These are phyloP conservation scores for Chloroclysta siterata DNA, from an alignment of 2,888 invertebrate species.

Conservation along the genomic window DNA sequence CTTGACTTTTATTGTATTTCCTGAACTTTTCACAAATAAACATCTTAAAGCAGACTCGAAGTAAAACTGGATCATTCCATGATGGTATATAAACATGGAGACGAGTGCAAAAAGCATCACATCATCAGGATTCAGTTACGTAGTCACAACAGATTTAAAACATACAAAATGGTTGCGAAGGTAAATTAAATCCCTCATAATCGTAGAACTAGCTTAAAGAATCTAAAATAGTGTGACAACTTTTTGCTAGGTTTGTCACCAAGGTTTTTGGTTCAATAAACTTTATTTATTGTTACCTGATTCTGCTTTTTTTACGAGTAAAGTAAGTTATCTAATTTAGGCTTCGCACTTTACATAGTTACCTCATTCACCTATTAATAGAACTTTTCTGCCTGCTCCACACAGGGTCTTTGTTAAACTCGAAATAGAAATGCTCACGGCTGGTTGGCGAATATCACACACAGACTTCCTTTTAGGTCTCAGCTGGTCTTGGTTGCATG, in stretches of 20 bases:
- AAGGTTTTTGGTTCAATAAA: conserved; percentile 30
- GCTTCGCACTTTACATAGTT: not conserved
- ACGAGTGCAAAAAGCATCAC: conserved; percentile 55
- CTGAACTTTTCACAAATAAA: conserved; percentile 64
- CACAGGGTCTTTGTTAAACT: not conserved
- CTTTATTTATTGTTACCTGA: conserved; percentile 35
- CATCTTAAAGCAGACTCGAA: conserved; percentile 53
- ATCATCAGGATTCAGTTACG: conserved; percentile 60
- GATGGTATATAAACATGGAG: conserved; percentile 63
- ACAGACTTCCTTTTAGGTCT: not conserved
- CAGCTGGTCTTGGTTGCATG: too few species aligned
- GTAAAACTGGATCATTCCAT: conserved; percentile 62
- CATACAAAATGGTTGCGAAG: conserved; percentile 74
- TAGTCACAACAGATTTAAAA: conserved; percentile 59
- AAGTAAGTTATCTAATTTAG: conserved; percentile 12
- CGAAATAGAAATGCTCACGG: not conserved
- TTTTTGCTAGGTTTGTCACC: conserved; percentile 29
- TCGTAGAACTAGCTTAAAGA: not conserved
- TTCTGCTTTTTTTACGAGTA: conserved; percentile 4
- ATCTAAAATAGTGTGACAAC: conserved; percentile 2
- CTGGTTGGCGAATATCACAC: not conserved
- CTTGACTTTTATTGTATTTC: conserved; percentile 79
- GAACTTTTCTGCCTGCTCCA: conserved; percentile 6
- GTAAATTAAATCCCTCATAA: conserved; percentile 49
- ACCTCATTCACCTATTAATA: conserved; percentile 12